Conservation (phyloP, 2,888 invertebrate genomes). For the Drosophila antonietae region DNA sequence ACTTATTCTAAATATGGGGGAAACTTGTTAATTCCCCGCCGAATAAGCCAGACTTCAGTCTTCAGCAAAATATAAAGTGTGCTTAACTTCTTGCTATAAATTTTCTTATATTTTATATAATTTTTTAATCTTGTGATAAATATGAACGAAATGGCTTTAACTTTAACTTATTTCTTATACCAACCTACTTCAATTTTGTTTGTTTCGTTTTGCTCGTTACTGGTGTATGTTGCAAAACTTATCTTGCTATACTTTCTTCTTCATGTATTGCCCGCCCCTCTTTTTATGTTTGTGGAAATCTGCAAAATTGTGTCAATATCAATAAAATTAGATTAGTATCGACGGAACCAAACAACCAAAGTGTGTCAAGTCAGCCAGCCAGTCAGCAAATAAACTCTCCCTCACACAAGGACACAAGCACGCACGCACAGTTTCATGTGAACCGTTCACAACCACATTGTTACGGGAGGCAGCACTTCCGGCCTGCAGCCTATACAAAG, state of each 20-base stretch:
- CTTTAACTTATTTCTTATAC: constrained; percentile 39
- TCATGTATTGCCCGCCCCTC: constrained; percentile 45
- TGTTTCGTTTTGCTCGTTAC: constrained; percentile 30
- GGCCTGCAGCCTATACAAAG: constrained; percentile 43
- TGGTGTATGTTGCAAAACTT: constrained; percentile 38
- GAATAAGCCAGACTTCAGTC: too few species aligned
- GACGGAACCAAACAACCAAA: constrained; percentile 68
- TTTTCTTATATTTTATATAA: too few species aligned
- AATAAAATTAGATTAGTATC: constrained; percentile 84
- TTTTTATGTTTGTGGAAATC: constrained; percentile 83
- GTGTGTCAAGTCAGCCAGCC: constrained; percentile 44
- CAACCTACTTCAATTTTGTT: constrained; percentile 52
- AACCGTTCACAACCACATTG: constrained; percentile 42
- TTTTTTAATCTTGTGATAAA: too few species aligned
- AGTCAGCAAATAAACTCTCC: constrained; percentile 52
- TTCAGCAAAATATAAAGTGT: too few species aligned
- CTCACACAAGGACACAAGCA: neutral
- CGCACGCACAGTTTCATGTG: constrained; percentile 7
- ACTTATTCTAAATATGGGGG: too few species aligned
- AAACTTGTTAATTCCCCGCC: too few species aligned
- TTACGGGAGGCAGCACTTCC: constrained; percentile 46
- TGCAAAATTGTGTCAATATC: constrained; percentile 84
- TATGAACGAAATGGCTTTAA: constrained; percentile 4
- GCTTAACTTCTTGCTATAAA: too few species aligned
- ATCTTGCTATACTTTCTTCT: neutral